Base-by-base conservation (phyloP, 2,888 invertebrate genomes). In the Drosophila rellima region DNA sequence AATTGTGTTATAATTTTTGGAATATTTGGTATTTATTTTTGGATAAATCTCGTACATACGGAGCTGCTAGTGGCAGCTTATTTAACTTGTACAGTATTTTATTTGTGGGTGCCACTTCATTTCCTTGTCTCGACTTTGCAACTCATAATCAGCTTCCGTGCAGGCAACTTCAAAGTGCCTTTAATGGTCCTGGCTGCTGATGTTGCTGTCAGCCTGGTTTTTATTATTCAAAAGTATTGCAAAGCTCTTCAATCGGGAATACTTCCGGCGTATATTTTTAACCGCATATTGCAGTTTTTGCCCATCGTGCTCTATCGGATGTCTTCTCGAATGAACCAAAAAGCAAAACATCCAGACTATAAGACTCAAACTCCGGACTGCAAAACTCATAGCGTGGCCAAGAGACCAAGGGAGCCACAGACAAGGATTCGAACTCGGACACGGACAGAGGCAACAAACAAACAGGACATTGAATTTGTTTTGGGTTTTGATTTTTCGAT, bases 391-490 rank as follows among this genome's bases (percentile, higher is more conserved):
- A 37, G 40, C 39, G 18, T 7, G 47, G 17, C 13, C 47, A 31
- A 31, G 31, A 48, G 31, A 48, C 47, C 51, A 6, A 52, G 44
- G 65, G 50, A 51, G 26, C 26, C 37, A 48, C 40, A 45, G 33
- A 51, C 44, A 40, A 20, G 40, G 37, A 45, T 4, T 5, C 13
- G 33, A 47, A 48, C 37, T 44, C 37, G 44, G 29, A 48, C 44
- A 40, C 29, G 44, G 37, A 48, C 29, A 52, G 59, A 62, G 15
- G 44, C 55, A 55, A 55, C 55, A 55, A 55, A 70, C 81, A 78
- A 80, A 83, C 83, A 83, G 86, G 83, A 83, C 83, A 83, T 86
- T 83, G 83, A 83, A 86, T 83, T 86, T 86, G 83, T 86, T 83
- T 83, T 86, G 74, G 79, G 79, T 86, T 83, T 86, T 83, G 83